Evolutionary conservation across 2,113 vertebrate species (phyloP), one percentile per base, ranked within the genome.

Genomic region (Ailuropoda melanoleuca): DNA sequence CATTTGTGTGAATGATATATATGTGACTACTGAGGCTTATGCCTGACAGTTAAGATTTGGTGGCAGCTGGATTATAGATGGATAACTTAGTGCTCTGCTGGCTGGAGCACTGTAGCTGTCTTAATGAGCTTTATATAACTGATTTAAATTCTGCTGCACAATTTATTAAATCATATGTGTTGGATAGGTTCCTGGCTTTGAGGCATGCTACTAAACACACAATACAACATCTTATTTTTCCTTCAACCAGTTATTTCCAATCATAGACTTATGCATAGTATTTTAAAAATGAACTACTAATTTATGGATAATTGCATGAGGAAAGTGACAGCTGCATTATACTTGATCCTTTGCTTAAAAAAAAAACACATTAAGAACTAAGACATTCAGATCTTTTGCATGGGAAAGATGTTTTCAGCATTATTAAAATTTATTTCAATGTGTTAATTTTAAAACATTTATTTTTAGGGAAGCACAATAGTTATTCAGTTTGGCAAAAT

Each of bases 151-250:
- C 87, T 53, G 0, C 75, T 53, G 24, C 87, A 77, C 23, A 60
- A 46, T 90, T 89, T 96, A 90, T 96, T 87, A 96, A 98, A 82
- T 97, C 74, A 60, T 89, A 87, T n/a, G 34, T 92, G 68, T 89
- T 92, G 78, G 92, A 39, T 39, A 87, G 34, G 56, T 43, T 95
- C 64, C 78, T 13, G 24, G 46, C 56, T 97, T 95, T 82, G 90
- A 93, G 60, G 58, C 62, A 70, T 92, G 43, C 56, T 89, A 75
- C 37, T 91, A 82, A 86, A 56, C 83, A 92, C 88, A 78, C 1
- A 13, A 78, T 85, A 3, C 14, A 93, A n/a, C 88, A 74, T 90
- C 84, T 97, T 90, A 96, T 95, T 97, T 97, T 97, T 92, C 90
- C 81, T 93, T 94, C 85, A 88, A 48, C 84, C 14, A 85, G 48